A percentile compares a stretch with the other conserved stretches of the same genome.
Conservation (phyloP, 2,888 invertebrate species). For the Idaea dimidiata region DNA sequence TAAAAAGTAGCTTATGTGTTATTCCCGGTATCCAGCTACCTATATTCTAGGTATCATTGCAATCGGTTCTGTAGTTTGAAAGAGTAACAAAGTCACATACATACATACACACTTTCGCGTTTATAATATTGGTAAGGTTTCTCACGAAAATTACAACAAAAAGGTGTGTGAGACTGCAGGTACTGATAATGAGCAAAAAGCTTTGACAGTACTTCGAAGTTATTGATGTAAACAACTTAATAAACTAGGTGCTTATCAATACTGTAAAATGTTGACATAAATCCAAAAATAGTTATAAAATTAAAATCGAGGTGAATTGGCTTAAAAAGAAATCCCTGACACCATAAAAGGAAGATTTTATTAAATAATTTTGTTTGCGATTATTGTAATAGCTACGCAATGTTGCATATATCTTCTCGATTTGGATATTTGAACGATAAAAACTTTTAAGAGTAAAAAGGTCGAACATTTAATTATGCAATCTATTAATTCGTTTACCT, state of each 20-base stretch:
- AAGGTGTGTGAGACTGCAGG: neutral
- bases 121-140: neutral
- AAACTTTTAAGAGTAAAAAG: slow-evolving; percentile 16
- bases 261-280: slow-evolving; percentile 14
- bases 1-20: no score
- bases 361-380: slow-evolving; percentile 11
- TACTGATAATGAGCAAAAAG: neutral
- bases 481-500: neutral
- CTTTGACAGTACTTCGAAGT: neutral
- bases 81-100: no score
- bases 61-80: no score
- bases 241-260: neutral
- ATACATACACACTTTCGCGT: no score
- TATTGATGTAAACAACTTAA: neutral
- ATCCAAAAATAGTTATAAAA: slow-evolving; percentile 20
- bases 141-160: neutral
- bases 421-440: slow-evolving; percentile 18
- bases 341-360: slow-evolving; percentile 29
- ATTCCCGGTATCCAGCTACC: no score
- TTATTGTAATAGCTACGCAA: slow-evolving; percentile 10
- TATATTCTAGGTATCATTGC: no score
- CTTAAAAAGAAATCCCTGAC: slow-evolving; percentile 11
- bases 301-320: slow-evolving; percentile 29
- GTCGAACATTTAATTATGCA: slow-evolving; percentile 8
- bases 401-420: slow-evolving; percentile 16